Evolutionary conservation across 2,888 invertebrate species (phyloP), one percentile per base, ranked within the genome.

Genomic region (Pachydiplax longipennis): DNA sequence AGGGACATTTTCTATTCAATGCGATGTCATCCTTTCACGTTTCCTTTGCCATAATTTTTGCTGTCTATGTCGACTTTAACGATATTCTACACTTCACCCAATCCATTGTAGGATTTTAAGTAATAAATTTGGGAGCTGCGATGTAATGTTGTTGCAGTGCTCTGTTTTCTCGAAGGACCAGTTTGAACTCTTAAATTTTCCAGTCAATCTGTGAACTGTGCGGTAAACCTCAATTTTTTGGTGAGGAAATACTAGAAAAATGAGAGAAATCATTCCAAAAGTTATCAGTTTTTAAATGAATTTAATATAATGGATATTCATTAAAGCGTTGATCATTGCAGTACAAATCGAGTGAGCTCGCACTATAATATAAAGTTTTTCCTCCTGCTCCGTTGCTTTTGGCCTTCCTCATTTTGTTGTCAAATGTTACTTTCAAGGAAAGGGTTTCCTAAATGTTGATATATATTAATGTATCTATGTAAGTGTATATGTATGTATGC

Each of bases 341-440:
- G 87, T 87, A 87, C 87, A 87, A 87, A 65, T 2, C 31, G 15
- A 65, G 61, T 65, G 87, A 87, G 87, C 87, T 61, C 37, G 8
- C 87, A 58, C 13, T 87, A 83, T 35, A 12, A 58, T 44, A 18
- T 87, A n/a, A 58, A 87, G n/a, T n/a, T 65, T 31, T 87, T 61
- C 10, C 8, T 37, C 61, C 61, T 65, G n/a, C 35, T 65, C 10
- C 18, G 35, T 61, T 61, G 87, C 37, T 87, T 87, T 37, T 58
- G 61, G 87, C 65, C 87, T 61, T 87, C 61, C n/a, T 61, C 87
- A 87, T 61, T 65, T 31, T 61, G 65, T 65, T 37, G 35, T 65
- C 18, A 61, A 87, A 87, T 87, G 87, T 65, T 87, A 61, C 80
- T 81, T 81, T 91, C 53, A 90, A n/a, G 53, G 80, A 80, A 90